A percentile compares a stretch with the other conserved stretches of the same genome.
Evolutionary conservation across 1,140 invertebrate species (phyloP).

Genomic region (Ladona fulva): DNA sequence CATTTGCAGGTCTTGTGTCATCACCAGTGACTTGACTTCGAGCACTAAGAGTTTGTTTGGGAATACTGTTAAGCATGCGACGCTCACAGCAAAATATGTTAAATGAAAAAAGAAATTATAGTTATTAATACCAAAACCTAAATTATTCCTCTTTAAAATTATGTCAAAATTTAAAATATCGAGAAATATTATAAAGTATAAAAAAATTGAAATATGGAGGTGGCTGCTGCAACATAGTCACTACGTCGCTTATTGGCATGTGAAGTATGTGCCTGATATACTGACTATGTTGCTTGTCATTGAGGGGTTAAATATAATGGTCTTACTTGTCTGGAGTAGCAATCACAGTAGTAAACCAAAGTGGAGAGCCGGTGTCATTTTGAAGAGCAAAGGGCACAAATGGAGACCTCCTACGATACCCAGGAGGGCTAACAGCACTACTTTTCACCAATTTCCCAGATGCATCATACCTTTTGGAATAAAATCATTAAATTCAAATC

Average conservation of each 20-base stretch:
- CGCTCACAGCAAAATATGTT: no score
- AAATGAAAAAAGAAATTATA: no score
- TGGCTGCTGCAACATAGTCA: no score
- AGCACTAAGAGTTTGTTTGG: conserved; percentile 60
- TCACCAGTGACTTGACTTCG: conserved; percentile 33
- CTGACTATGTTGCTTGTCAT: no score
- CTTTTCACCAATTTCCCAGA: neutral
- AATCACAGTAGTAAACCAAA: conserved; percentile 75
- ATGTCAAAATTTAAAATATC: no score
- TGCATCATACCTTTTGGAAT: neutral
- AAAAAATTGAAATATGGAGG: no score
- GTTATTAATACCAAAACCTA: no score
- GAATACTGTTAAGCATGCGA: conserved; percentile 79
- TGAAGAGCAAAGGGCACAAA: conserved; percentile 87
- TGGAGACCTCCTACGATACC: conserved; percentile 60
- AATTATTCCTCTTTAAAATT: no score
- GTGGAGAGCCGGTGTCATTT: conserved; percentile 76
- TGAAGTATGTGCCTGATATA: neutral
- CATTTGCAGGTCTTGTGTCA: conserved; percentile 31
- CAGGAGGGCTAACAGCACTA: conserved; percentile 37
- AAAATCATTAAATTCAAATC: no score
- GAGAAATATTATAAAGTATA: no score
- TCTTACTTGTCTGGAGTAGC: conserved; percentile 39
- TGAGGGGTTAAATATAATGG: no score
- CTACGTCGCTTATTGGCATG: no score